These are phyloP conservation scores for Drosophila sordidula DNA, from an alignment of 2,888 invertebrate genomes.

Conservation along the genomic window DNA sequence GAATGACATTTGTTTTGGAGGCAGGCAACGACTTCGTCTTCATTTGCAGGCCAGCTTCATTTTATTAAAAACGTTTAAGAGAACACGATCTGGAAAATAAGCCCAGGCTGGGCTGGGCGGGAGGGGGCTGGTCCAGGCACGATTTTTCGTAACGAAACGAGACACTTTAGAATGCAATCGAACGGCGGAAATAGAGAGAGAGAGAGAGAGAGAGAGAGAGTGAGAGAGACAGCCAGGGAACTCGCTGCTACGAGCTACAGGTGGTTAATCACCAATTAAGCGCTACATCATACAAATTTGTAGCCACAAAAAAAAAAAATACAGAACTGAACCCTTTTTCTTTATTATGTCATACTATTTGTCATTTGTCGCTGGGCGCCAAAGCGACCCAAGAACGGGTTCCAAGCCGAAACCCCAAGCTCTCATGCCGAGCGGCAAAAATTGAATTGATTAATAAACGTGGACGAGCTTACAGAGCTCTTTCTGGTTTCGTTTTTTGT, in stretches of 20 bases:
- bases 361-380: constrained; percentile 64
- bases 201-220: neutral
- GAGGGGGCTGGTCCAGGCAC: constrained; percentile 49
- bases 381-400: constrained; percentile 50
- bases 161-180: constrained; percentile 56
- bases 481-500: constrained; percentile 6
- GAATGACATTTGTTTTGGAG: constrained; percentile 64
- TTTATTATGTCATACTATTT: constrained; percentile 75
- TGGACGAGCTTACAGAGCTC: constrained; percentile 31
- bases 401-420: constrained; percentile 22
- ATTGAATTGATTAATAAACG: constrained; percentile 76
- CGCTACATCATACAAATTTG: constrained; percentile 84
- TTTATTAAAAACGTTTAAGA: constrained; percentile 55
- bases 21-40: constrained; percentile 60
- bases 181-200: neutral
- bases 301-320: constrained; percentile 54
- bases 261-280: constrained; percentile 85
- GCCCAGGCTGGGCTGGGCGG: constrained; percentile 26
- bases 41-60: constrained; percentile 61
- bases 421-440: constrained; percentile 67
- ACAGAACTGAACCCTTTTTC: constrained; percentile 47
- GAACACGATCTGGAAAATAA: constrained; percentile 46
- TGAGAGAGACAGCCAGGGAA: constrained; percentile 7
- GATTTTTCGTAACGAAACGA: constrained; percentile 54
- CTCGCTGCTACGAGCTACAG: constrained; percentile 70